phyloP scores from a whole-genome alignment of 2,113 vertebrate genomes.

The Enhydra lutris region DNA sequence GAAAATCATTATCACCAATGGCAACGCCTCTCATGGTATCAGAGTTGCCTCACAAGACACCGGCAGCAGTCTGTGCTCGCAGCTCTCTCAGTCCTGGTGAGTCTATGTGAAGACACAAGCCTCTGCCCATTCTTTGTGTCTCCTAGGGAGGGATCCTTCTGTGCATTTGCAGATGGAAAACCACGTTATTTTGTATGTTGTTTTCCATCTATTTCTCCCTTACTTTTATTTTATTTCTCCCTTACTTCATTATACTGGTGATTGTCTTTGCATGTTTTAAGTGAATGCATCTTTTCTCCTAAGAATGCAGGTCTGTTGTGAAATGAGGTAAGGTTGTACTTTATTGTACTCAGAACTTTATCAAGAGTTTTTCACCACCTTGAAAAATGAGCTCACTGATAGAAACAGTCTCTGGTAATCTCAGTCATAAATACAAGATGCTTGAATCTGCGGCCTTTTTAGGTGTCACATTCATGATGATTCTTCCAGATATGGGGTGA shows the following conservation, averaged over 20 bases:
- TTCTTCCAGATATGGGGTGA: not conserved
- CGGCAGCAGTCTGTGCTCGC: not conserved
- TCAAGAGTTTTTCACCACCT: not conserved
- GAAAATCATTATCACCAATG: conserved; percentile 2
- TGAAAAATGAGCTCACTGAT: not conserved
- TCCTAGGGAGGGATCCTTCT: not conserved
- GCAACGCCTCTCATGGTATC: not conserved
- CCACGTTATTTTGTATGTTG: not conserved
- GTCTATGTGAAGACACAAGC: not conserved
- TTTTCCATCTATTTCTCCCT: not conserved
- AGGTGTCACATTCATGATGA: not conserved
- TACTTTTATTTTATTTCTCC: not conserved
- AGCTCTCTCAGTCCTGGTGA: not conserved
- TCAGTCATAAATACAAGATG: not conserved
- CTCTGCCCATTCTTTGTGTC: not conserved
- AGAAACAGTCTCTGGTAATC: not conserved
- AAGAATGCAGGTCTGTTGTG: not conserved
- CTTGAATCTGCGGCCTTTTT: not conserved
- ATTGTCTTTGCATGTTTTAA: not conserved
- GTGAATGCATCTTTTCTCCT: not conserved
- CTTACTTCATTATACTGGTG: not conserved
- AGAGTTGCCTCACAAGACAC: not conserved
- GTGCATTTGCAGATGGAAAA: not conserved
- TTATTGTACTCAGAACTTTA: not conserved
- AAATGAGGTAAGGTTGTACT: not conserved